Percentiles rank a stretch among this genome's conserved stretches.
phyloP scores from a whole-genome alignment of 2,113 vertebrate species.

The Mormoops blainvillei region DNA sequence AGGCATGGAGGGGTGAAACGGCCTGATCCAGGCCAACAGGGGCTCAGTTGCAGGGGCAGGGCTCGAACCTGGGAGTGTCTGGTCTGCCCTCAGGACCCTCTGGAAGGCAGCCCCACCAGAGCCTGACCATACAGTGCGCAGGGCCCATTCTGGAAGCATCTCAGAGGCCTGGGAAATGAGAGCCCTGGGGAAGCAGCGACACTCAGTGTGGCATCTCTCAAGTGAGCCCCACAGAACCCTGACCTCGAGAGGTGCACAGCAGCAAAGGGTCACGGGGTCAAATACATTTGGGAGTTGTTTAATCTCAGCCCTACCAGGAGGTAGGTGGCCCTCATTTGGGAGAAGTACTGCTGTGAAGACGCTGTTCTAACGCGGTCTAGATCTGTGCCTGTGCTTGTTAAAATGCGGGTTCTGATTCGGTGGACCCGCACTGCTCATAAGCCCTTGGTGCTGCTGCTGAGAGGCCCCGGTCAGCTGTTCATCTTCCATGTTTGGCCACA shows the following conservation, averaged over 20 bases:
- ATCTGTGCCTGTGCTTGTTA: background rate
- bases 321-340: fast-evolving
- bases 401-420: background rate
- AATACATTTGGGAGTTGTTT: background rate
- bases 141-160: background rate
- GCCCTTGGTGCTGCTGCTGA: background rate
- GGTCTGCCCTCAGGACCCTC: background rate
- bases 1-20: background rate
- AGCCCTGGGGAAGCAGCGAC: background rate
- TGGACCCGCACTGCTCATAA: background rate
- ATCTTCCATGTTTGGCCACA: background rate
- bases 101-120: background rate
- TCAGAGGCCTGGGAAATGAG: background rate
- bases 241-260: background rate
- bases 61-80: background rate
- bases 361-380: fast-evolving
- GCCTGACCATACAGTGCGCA: background rate
- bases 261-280: background rate
- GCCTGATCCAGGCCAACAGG: background rate
- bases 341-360: background rate
- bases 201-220: too few relatives aligned
- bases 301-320: background rate
- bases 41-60: background rate
- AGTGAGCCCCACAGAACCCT: fast-evolving
- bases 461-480: background rate